phyloP scores from a whole-genome alignment of 2,797 vertebrate genomes.

The Anas georgica region DNA sequence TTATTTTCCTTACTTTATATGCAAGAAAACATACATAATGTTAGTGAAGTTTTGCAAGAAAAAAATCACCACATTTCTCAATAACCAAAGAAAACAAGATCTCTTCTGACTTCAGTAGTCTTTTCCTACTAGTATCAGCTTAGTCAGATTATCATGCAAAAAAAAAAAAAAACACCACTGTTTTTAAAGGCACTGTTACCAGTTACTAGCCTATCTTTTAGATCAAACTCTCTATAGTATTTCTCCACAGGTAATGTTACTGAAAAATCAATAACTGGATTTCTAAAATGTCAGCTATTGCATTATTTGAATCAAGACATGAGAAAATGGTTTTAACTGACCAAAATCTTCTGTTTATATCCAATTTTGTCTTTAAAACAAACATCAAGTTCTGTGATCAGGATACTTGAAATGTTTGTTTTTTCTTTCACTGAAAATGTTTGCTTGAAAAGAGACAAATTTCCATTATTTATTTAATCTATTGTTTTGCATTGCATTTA shows the following conservation, averaged over 20 bases:
- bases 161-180: not conserved
- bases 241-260: not conserved
- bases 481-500: not conserved
- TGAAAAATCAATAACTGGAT: not conserved
- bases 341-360: not conserved
- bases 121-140: not conserved
- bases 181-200: not conserved
- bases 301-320: not conserved
- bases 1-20: not conserved
- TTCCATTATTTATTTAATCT: constrained; percentile 8
- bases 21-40: not conserved
- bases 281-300: not conserved
- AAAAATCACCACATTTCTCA: not conserved
- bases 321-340: not conserved
- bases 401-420: not conserved
- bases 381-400: not conserved
- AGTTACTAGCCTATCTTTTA: not conserved
- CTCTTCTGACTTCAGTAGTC: not conserved
- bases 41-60: not conserved
- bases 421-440: not conserved
- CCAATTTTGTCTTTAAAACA: not conserved
- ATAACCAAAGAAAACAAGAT: not conserved
- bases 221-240: not conserved
- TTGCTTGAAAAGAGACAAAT: not conserved
- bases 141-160: not conserved